phyloP scores from a whole-genome alignment of 2,797 vertebrate species.

The Nyctalus aviator region DNA sequence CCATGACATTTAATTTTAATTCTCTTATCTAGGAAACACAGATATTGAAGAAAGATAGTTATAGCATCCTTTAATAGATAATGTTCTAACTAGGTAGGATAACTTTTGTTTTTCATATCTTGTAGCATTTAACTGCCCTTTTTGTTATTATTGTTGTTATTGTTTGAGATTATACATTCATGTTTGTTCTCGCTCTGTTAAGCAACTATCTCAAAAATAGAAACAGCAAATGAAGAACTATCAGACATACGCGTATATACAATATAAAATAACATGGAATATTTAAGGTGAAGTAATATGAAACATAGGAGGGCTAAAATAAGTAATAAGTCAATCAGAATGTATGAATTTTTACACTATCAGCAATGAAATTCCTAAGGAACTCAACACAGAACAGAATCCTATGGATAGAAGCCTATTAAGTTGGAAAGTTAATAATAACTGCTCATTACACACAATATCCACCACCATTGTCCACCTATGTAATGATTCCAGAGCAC shows the following conservation, averaged over 20 bases:
- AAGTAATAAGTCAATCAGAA: neutral
- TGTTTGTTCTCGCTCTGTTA: neutral
- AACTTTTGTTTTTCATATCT: neutral
- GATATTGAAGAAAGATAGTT: neutral
- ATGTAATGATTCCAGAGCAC: neutral
- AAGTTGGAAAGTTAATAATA: neutral
- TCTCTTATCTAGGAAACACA: neutral
- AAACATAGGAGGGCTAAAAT: neutral
- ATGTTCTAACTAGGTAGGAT: neutral
- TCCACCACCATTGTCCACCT: neutral
- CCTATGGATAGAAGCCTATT: neutral
- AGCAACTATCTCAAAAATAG: neutral
- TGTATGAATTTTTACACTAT: neutral
- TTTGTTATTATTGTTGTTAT: neutral
- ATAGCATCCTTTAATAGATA: neutral
- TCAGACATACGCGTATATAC: neutral
- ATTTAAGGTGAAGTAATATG: neutral
- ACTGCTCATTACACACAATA: neutral
- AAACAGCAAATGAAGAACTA: neutral
- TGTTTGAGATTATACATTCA: neutral
- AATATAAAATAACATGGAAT: neutral
- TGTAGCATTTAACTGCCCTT: neutral
- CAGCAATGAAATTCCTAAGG: neutral
- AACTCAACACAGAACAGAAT: neutral
- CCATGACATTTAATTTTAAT: neutral